Evolutionary conservation across 1,140 invertebrate genomes (phyloP).

Genomic region (Uloborus diversus): DNA sequence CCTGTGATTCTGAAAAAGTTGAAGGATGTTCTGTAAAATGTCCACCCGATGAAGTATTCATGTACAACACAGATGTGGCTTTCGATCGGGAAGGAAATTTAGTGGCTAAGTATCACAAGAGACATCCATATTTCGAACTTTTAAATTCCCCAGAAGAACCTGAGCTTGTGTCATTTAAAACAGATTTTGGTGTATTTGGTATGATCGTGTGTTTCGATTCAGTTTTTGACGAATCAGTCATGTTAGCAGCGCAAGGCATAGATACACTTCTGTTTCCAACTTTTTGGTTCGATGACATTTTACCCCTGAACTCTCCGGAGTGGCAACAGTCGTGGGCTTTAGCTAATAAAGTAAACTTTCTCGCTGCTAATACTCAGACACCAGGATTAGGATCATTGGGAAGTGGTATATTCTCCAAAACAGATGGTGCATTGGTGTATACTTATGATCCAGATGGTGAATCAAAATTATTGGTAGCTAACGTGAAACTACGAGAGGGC

Average conservation of each 20-base stretch:
- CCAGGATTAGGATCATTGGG: constrained; percentile 60
- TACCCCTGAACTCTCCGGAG: constrained; percentile 71
- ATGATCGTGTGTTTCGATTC: constrained; percentile 81
- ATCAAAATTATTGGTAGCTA: constrained; percentile 32
- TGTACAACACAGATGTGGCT: constrained; percentile 81
- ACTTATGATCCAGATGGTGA: constrained; percentile 35
- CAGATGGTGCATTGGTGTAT: constrained; percentile 11
- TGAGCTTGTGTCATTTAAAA: constrained; percentile 71
- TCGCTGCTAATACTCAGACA: constrained; percentile 70
- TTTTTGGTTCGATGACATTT: constrained; percentile 78
- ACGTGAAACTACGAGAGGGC: background rate
- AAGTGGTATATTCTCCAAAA: constrained; percentile 57
- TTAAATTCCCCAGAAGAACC: constrained; percentile 68
- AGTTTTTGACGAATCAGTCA: constrained; percentile 10
- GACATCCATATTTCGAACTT: constrained; percentile 74
- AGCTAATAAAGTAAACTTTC: constrained; percentile 69
- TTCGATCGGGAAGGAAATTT: constrained; percentile 73
- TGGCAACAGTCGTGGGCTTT: constrained; percentile 71
- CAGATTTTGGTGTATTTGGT: constrained; percentile 73
- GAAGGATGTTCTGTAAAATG: constrained; percentile 57
- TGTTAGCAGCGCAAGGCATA: constrained; percentile 68
- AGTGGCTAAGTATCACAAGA: constrained; percentile 78
- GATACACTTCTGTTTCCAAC: constrained; percentile 77
- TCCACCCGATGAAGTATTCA: constrained; percentile 64
- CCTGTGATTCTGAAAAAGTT: background rate